Conservation (phyloP, 2,113 vertebrate genomes). For the Reinhardtius hippoglossoides region DNA sequence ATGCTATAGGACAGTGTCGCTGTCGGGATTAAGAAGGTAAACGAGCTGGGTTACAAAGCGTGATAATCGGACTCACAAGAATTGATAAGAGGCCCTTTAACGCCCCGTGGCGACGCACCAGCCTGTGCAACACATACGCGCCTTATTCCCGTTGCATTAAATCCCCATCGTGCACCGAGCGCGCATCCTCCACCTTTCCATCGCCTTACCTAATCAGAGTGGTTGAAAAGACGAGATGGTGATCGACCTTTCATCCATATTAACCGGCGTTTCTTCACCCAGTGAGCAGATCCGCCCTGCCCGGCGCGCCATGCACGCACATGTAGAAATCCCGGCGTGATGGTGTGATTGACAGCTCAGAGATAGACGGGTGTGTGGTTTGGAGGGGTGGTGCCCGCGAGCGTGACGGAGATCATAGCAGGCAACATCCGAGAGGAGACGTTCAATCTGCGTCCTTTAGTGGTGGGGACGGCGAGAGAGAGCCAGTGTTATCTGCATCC, state of each 20-base stretch:
- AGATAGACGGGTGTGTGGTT: not conserved
- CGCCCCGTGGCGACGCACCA: conserved; percentile 45
- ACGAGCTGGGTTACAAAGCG: conserved; percentile 32
- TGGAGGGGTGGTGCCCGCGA: conserved; percentile 65
- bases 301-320: conserved; percentile 79
- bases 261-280: conserved; percentile 69
- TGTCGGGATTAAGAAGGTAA: conserved; percentile 37
- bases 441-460: conserved; percentile 49
- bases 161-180: conserved; percentile 28
- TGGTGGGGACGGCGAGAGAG: conserved; percentile 52
- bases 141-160: conserved; percentile 23
- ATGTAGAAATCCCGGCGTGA: conserved; percentile 75
- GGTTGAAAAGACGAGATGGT: conserved; percentile 54
- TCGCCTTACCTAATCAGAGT: conserved; percentile 71
- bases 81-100: conserved; percentile 63
- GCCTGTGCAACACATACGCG: conserved; percentile 33
- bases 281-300: conserved; percentile 77
- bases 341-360: conserved; percentile 1
- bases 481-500: conserved; percentile 75
- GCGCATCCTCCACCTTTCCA: conserved; percentile 1
- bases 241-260: conserved; percentile 74
- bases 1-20: conserved; percentile 58
- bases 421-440: conserved; percentile 26
- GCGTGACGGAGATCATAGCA: conserved; percentile 47
- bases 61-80: conserved; percentile 34